Evolutionary conservation across 2,113 vertebrate genomes (phyloP), one percentile per base, ranked within the genome.

Genomic region (Pangasianodon hypophthalmus): DNA sequence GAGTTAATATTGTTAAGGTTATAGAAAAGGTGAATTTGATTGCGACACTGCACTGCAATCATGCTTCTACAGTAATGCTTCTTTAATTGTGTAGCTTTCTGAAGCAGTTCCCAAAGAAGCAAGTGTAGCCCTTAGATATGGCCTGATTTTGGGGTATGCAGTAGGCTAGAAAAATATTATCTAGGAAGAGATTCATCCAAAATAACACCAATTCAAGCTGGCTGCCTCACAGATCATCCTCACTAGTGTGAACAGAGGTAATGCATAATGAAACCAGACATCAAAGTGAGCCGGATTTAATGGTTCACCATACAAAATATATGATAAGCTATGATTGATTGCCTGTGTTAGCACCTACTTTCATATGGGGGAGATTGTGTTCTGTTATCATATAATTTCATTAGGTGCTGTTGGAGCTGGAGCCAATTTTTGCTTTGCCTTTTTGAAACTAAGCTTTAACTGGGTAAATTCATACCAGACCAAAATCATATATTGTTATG

Each of bases 1-100:
- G 87, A 81, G 75, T 88, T 62, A 81, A 50, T 56, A 81, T 8
- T 54, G 62, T 82, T 82, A 54, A 16, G 16, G 46, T 86, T 86
- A 71, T 69, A 71, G 46, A 86, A 86, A 86, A 86, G n/a, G 64
- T 73, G 48, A 86, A 86, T 87, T 87, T 75, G 85, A 87, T 87
- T 75, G 75, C 24, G 19, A 73, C 32, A 41, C 85, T 56, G 52
- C 67, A 87, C 67, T 24, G 85, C 67, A 87, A 75, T 87, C 67
- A 56, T 87, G 67, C 48, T 56, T 41, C 32, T 16, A 41, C 67
- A 87, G 85, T 56, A 56, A 87, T 56, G 85, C 11, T 73, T 87
- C 50, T 87, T 75, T 56, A 71, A 54, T 71, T 86, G 64, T 73
- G 67, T 41, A 86, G 18, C 46, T 54, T 71, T 73, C 62, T 48